phyloP scores from a whole-genome alignment of 2,113 vertebrate species.

The Artemisiospiza belli region DNA sequence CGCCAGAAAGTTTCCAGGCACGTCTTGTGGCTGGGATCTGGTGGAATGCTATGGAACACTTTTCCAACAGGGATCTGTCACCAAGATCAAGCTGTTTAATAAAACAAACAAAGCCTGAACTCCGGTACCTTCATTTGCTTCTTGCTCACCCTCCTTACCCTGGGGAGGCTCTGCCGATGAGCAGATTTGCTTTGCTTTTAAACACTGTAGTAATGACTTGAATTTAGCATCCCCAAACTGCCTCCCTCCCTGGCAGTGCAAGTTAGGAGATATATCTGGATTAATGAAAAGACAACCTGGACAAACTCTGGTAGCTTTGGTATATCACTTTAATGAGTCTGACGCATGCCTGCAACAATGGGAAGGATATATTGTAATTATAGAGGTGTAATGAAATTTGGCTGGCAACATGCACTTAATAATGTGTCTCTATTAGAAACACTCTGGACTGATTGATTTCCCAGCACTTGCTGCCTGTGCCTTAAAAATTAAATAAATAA shows the following conservation, averaged over 20 bases:
- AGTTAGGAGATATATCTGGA: neutral
- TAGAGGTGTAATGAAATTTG: neutral
- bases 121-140: neutral
- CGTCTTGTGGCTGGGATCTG: neutral
- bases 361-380: neutral
- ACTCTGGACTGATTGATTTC: neutral
- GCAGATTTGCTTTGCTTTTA: conserved; percentile 32
- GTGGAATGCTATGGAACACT: neutral
- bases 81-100: conserved; percentile 1
- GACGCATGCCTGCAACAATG: neutral
- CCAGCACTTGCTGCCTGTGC: neutral
- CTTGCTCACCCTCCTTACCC: neutral
- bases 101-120: conserved; percentile 11
- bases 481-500: neutral
- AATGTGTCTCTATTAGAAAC: neutral
- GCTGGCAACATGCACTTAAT: neutral
- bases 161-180: neutral
- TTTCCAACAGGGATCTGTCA: neutral
- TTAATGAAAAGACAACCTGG: neutral
- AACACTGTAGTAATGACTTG: neutral
- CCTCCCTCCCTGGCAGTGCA: neutral
- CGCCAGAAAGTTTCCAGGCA: neutral
- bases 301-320: neutral
- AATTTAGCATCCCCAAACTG: neutral
- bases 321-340: neutral